Percentiles rank a stretch among this genome's conserved stretches.
phyloP scores from a whole-genome alignment of 2,888 invertebrate genomes.

The Cerceris ruficornis region DNA sequence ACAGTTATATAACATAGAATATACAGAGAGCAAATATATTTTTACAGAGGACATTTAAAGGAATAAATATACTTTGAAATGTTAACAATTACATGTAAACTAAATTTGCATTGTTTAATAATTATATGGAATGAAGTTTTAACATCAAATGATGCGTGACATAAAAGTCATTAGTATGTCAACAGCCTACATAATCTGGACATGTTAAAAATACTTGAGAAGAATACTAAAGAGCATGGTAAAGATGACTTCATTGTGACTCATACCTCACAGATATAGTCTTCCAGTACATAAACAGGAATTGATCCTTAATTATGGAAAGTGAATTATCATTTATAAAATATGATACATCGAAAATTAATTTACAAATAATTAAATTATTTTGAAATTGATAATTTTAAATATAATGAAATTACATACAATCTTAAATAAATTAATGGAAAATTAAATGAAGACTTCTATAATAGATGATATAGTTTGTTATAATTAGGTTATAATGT shows the following conservation, averaged over 20 bases:
- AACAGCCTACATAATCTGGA: constrained; percentile 46
- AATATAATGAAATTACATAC: no score
- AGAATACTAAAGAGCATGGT: constrained; percentile 74
- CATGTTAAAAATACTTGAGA: constrained; percentile 52
- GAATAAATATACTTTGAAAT: neutral
- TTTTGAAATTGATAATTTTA: no score
- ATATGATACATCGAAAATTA: neutral
- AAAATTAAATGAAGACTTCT: no score
- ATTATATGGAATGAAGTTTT: constrained; percentile 10
- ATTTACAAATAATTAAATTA: no score
- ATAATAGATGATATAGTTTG: no score
- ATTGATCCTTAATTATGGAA: constrained; percentile 19
- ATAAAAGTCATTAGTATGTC: constrained; percentile 45
- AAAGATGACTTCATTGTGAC: constrained; percentile 75
- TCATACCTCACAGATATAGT: constrained; percentile 64
- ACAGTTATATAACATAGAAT: neutral
- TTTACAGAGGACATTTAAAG: neutral
- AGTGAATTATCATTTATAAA: neutral
- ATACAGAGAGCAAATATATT: neutral
- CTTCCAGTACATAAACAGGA: constrained; percentile 37
- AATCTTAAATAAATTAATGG: no score
- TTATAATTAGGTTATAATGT: neutral
- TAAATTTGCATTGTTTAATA: neutral
- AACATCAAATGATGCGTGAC: constrained; percentile 28
- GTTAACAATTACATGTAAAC: neutral